These are phyloP conservation scores for Sebastes steindachneri DNA, from an alignment of 2,797 vertebrate genomes.

Conservation along the genomic window DNA sequence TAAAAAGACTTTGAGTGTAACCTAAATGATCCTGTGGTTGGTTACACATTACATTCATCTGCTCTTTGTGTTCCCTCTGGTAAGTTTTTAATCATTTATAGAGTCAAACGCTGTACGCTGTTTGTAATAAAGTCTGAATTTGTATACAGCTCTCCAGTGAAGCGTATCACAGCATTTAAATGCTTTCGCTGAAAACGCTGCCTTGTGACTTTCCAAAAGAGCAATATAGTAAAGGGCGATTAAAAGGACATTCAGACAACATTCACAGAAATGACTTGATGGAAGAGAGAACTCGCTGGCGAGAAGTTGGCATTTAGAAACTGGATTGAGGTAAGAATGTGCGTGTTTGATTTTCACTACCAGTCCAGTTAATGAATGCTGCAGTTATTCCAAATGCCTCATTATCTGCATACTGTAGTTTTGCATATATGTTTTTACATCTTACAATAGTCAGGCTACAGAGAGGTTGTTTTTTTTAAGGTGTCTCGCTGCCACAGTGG, in stretches of 20 bases:
- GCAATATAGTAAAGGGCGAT: slow-evolving; percentile 43
- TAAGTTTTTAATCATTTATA: slow-evolving; percentile 15
- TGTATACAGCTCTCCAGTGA: slow-evolving; percentile 34
- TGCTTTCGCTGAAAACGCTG: slow-evolving; percentile 10
- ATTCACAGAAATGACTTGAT: slow-evolving; percentile 49
- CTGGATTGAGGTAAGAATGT: slow-evolving; percentile 74
- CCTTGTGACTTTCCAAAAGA: slow-evolving; percentile 38
- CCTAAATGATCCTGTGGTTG: slow-evolving; percentile 10
- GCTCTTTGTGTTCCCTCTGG: slow-evolving; percentile 22
- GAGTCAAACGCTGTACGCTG: slow-evolving; percentile 7
- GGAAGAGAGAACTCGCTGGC: slow-evolving; percentile 42
- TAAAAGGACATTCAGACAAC: slow-evolving; percentile 54
- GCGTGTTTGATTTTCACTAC: slow-evolving; percentile 50
- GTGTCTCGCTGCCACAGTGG: slow-evolving; percentile 45
- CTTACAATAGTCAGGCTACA: slow-evolving; percentile 79
- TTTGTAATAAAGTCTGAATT: slow-evolving; percentile 36
- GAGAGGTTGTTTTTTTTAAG: slow-evolving; percentile 51
- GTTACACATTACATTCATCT: slow-evolving; percentile 54
- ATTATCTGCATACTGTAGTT: slow-evolving; percentile 79
- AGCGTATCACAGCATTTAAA: slow-evolving; percentile 27
- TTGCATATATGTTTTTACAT: slow-evolving; percentile 85
- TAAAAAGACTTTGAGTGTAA: slow-evolving; percentile 32
- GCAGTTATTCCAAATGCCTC: slow-evolving; percentile 49
- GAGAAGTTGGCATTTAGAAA: slow-evolving; percentile 55
- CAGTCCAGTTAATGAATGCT: slow-evolving; percentile 55